Conservation (phyloP, 23 tunicate species). For the Halocynthia roretzi region DNA sequence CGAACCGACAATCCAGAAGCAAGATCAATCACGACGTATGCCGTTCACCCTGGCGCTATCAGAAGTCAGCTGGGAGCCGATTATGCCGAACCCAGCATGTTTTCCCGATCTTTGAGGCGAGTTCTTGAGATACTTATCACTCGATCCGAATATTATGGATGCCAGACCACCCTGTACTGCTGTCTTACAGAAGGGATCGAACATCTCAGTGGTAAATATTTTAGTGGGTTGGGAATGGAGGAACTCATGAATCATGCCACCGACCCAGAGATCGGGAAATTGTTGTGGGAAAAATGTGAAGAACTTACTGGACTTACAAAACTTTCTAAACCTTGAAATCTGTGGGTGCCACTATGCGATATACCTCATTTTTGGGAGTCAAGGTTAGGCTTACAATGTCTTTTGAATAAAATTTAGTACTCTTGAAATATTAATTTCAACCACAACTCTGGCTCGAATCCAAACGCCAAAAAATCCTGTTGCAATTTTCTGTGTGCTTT, state of each 20-base stretch:
- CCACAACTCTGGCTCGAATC: no score
- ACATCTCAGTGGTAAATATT: not conserved
- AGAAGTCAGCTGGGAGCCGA: not conserved
- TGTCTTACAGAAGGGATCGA: slow-evolving; percentile 14
- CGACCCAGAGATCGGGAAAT: not conserved
- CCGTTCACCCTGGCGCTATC: slow-evolving; percentile 21
- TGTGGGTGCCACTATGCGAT: no score
- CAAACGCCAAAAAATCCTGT: no score
- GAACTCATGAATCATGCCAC: slow-evolving; percentile 1
- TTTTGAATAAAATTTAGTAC: no score
- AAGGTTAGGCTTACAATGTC: no score
- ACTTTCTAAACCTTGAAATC: no score
- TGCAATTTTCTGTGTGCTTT: no score
- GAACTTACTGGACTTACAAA: not conserved
- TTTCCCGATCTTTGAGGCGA: not conserved
- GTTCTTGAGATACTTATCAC: not conserved
- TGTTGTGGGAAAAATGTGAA: slow-evolving; percentile 4
- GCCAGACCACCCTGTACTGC: slow-evolving; percentile 14
- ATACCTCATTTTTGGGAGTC: no score
- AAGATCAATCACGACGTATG: slow-evolving; percentile 4
- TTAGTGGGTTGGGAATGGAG: not conserved
- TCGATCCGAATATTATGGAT: slow-evolving; percentile 5
- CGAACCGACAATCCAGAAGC: not conserved
- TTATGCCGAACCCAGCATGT: not conserved
- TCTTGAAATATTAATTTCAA: no score